Percentiles rank a stretch among this genome's conserved stretches.
These are phyloP conservation scores for Drosophila koepferae DNA, from an alignment of 2,888 invertebrate species.

Conservation along the genomic window DNA sequence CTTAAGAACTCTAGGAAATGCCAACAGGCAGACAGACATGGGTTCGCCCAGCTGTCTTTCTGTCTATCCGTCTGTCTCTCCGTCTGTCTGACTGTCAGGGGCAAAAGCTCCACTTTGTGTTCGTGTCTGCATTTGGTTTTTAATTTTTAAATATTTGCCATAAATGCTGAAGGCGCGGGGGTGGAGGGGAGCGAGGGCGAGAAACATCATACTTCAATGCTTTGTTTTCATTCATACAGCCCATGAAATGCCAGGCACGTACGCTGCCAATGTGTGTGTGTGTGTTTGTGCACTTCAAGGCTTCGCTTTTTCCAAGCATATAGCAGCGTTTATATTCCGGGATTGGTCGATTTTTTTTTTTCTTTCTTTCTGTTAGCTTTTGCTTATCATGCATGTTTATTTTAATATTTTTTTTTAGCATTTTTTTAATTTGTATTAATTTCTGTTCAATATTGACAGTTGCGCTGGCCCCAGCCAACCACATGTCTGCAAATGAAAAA, in stretches of 20 bases:
- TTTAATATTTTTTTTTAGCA: background rate
- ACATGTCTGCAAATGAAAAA: constrained; percentile 9
- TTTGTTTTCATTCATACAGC: constrained; percentile 64
- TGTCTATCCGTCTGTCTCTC: constrained; percentile 3
- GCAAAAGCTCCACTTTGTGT: constrained; percentile 57
- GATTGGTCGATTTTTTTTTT: constrained; percentile 36
- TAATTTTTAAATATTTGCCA: constrained; percentile 69
- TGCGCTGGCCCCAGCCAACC: constrained; percentile 8
- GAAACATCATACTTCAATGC: constrained; percentile 44
- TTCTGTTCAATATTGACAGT: constrained; percentile 72
- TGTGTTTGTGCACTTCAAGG: constrained; percentile 65
- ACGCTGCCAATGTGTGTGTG: constrained; percentile 11
- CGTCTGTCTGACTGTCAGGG: constrained; percentile 42
- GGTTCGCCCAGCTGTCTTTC: constrained; percentile 13
- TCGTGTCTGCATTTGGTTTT: constrained; percentile 70
- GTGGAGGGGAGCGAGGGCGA: background rate
- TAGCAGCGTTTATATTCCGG: constrained; percentile 20
- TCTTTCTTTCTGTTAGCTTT: constrained; percentile 14
- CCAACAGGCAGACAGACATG: constrained; percentile 46
- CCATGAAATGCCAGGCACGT: constrained; percentile 72
- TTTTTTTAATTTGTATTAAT: constrained; percentile 7
- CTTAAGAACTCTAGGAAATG: constrained; percentile 71
- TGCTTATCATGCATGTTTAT: constrained; percentile 6
- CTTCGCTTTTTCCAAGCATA: constrained; percentile 46
- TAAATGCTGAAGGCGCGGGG: constrained; percentile 26